Conservation (phyloP, 1,140 invertebrate genomes). For the Schmidtea mediterranea region DNA sequence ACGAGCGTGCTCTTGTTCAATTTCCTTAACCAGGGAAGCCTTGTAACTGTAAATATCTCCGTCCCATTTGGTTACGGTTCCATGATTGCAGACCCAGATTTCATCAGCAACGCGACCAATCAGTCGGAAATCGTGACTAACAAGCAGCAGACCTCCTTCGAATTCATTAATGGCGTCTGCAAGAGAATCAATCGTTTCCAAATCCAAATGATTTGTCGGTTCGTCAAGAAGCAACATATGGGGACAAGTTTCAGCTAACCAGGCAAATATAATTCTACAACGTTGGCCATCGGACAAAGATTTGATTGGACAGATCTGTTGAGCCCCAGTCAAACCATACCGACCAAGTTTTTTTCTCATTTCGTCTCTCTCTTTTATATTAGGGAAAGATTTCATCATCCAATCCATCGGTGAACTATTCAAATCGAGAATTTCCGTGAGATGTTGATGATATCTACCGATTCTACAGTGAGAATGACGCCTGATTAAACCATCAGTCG, state of each 20-base stretch:
- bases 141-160: slow-evolving; percentile 82
- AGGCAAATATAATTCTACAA: slow-evolving; percentile 91
- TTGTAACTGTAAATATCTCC: slow-evolving; percentile 84
- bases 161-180: slow-evolving; percentile 92
- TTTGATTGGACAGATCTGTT: slow-evolving; percentile 85
- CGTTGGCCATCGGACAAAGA: slow-evolving; percentile 91
- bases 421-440: slow-evolving; percentile 77
- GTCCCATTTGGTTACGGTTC: slow-evolving; percentile 78
- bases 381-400: slow-evolving; percentile 86
- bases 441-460: slow-evolving; percentile 75
- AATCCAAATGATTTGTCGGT: too few relatives aligned
- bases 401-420: slow-evolving; percentile 82
- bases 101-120: slow-evolving; percentile 95
- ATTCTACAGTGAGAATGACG: slow-evolving; percentile 89
- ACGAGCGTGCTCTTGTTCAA: neutral
- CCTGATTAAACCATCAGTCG: slow-evolving; percentile 77
- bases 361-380: slow-evolving; percentile 86
- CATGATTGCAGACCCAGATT: slow-evolving; percentile 95
- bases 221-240: slow-evolving; percentile 78
- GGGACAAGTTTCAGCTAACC: slow-evolving; percentile 71
- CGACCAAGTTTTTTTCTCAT: slow-evolving; percentile 96
- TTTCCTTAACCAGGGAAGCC: slow-evolving; percentile 26
- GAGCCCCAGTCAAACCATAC: slow-evolving; percentile 76
- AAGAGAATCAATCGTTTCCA: slow-evolving; percentile 92
- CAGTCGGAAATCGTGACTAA: slow-evolving; percentile 86